phyloP scores from a whole-genome alignment of 2,113 vertebrate species.

The Sisor rabdophorus region DNA sequence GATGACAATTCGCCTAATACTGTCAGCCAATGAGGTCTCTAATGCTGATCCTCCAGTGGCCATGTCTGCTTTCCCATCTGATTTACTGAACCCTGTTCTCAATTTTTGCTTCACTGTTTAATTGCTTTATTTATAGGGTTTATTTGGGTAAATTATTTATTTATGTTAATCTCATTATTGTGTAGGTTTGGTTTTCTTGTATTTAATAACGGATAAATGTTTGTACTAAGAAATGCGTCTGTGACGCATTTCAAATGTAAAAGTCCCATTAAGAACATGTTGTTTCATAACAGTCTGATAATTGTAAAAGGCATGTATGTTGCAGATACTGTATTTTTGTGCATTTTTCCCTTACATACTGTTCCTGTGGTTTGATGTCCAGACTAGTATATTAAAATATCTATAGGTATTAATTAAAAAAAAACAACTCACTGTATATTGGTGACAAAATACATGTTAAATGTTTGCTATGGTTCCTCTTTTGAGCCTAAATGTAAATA shows the following conservation, averaged over 20 bases:
- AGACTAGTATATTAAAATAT: conserved; percentile 20
- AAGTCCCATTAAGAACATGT: conserved; percentile 13
- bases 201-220: conserved; percentile 62
- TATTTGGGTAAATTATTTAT: background rate
- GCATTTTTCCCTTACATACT: conserved; percentile 21
- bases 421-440: conserved; percentile 23
- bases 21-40: conserved; percentile 79
- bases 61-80: background rate
- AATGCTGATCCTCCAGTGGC: background rate
- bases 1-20: conserved; percentile 83
- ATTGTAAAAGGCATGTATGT: conserved; percentile 47
- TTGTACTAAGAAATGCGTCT: conserved; percentile 62
- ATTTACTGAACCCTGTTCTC: conserved; percentile 22
- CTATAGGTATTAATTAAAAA: background rate
- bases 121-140: background rate
- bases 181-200: conserved; percentile 85
- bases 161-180: conserved; percentile 62
- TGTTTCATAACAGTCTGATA: conserved; percentile 27
- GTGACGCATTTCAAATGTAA: conserved; percentile 27
- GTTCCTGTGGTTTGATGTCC: conserved; percentile 29
- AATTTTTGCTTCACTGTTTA: conserved; percentile 23
- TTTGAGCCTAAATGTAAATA: conserved; percentile 63
- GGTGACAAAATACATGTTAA: conserved; percentile 52
- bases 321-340: conserved; percentile 35
- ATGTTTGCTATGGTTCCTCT: conserved; percentile 50